Percentiles rank a stretch among this genome's conserved stretches.
Conservation (phyloP, 2,888 invertebrate species). For the Mycalesis mineus region DNA sequence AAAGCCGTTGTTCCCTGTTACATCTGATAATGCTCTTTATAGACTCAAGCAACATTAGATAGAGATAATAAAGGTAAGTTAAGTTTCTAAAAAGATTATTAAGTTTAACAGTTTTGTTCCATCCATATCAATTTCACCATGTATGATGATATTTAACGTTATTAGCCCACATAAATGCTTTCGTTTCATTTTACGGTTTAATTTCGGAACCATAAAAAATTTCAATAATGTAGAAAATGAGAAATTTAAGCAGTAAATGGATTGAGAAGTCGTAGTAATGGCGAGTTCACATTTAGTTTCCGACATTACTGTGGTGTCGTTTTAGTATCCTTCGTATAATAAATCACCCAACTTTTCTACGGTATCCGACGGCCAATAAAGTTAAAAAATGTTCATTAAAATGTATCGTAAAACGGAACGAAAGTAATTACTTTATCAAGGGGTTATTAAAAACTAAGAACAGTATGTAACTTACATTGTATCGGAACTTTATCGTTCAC, state of each 20-base stretch:
- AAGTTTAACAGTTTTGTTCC: no score
- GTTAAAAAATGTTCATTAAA: constrained; percentile 15
- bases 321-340: constrained; percentile 56
- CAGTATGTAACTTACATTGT: constrained; percentile 6
- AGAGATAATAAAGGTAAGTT: no score
- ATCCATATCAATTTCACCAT: no score
- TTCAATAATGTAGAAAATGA: neutral
- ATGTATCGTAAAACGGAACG: constrained; percentile 16
- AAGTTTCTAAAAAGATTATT: no score
- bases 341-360: constrained; percentile 45
- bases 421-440: constrained; percentile 19
- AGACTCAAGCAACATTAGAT: no score
- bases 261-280: constrained; percentile 57
- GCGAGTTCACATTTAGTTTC: constrained; percentile 54
- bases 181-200: neutral
- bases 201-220: neutral
- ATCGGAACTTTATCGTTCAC: neutral
- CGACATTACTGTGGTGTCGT: constrained; percentile 54
- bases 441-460: constrained; percentile 8
- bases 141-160: no score
- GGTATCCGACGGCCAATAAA: constrained; percentile 32
- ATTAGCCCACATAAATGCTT: no score
- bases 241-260: neutral
- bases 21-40: no score
- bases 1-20: no score